These are phyloP conservation scores for Heliconius hermathena DNA, from an alignment of 1,140 invertebrate species.

Conservation along the genomic window DNA sequence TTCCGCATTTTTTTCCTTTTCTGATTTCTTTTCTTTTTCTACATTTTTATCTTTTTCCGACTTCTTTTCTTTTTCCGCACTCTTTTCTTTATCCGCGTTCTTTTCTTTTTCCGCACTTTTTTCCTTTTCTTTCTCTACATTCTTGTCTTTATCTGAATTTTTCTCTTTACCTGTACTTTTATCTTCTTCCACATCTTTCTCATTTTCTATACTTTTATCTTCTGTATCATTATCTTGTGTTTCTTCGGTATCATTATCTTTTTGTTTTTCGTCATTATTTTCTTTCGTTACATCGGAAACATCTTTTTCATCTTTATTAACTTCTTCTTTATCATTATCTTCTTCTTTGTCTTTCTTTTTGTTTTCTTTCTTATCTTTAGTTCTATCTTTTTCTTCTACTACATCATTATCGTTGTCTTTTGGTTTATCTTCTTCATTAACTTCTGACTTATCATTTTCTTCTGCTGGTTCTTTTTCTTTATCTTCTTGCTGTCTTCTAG, in stretches of 20 bases:
- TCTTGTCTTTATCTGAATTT: constrained; percentile 31
- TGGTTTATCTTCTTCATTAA: constrained; percentile 40
- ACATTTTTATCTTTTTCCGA: constrained; percentile 23
- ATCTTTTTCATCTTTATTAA: constrained; percentile 31
- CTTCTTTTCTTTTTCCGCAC: constrained; percentile 25
- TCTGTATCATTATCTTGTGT: constrained; percentile 26
- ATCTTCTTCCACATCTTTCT: constrained; percentile 6
- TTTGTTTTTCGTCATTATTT: constrained; percentile 19
- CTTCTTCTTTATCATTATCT: constrained; percentile 18
- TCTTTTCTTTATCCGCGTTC: constrained; percentile 16
- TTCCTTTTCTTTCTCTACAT: constrained; percentile 25
- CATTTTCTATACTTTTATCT: constrained; percentile 24
- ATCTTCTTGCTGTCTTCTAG: constrained; percentile 56
- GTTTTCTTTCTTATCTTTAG: constrained; percentile 33
- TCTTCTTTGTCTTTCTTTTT: constrained; percentile 35
- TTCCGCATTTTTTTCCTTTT: constrained; percentile 23
- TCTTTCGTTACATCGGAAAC: constrained; percentile 7
- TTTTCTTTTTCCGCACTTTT: constrained; percentile 26
- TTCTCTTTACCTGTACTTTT: constrained; percentile 28
- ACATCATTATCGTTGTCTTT: constrained; percentile 39
- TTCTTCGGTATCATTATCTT: constrained; percentile 28
- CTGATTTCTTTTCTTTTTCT: constrained; percentile 20
- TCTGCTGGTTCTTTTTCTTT: constrained; percentile 37
- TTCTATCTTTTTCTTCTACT: constrained; percentile 33
- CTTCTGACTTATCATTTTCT: constrained; percentile 41